phyloP scores from a whole-genome alignment of 2,113 vertebrate genomes.

The Oreochromis spilurus region DNA sequence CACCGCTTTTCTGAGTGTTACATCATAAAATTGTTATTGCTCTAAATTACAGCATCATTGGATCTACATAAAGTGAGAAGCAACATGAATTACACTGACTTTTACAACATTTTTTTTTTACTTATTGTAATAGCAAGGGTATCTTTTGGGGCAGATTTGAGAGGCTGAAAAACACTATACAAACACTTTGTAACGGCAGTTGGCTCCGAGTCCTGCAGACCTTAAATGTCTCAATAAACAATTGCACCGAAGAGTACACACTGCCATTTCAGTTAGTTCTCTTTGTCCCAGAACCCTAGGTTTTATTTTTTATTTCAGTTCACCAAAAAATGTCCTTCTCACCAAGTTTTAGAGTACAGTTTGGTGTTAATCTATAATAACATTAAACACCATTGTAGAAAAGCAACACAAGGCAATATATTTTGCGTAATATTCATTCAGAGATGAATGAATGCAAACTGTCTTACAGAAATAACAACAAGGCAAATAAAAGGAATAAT shows the following conservation, averaged over 20 bases:
- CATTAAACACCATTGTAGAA: neutral
- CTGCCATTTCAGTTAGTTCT: neutral
- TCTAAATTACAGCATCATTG: neutral
- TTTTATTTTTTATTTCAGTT: neutral
- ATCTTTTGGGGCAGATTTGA: neutral
- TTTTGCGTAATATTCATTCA: neutral
- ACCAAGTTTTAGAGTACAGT: neutral
- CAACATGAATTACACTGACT: neutral
- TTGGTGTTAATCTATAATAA: neutral
- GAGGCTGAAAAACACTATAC: neutral
- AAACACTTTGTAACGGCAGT: neutral
- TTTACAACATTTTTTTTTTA: neutral
- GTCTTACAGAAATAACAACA: neutral
- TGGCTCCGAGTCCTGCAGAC: neutral
- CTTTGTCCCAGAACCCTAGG: neutral
- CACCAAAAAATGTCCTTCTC: neutral
- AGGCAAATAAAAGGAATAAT: neutral
- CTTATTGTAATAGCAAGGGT: neutral
- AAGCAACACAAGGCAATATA: neutral
- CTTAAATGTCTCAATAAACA: neutral
- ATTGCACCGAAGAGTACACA: neutral
- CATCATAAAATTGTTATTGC: neutral
- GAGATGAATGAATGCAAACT: neutral
- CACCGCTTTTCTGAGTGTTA: neutral
- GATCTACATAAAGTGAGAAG: neutral